phyloP scores from a whole-genome alignment of 2,888 invertebrate species.

The Nematopogon swammerdamellus region DNA sequence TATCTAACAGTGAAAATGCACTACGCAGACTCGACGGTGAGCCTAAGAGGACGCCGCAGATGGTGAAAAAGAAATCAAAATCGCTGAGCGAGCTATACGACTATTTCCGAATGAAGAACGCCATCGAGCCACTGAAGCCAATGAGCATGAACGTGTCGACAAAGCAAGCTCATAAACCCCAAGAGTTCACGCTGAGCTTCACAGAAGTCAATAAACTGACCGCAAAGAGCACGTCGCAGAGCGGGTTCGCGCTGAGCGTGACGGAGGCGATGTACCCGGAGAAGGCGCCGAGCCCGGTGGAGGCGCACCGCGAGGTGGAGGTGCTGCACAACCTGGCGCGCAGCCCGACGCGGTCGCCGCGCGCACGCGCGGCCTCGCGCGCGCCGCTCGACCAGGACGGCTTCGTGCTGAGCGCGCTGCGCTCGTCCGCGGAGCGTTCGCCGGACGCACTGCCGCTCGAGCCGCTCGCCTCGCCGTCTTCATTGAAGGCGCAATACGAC shows the following conservation, averaged over 20 bases:
- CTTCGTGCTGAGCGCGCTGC: slow-evolving; percentile 37
- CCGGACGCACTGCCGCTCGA: slow-evolving; percentile 19
- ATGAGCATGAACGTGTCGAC: slow-evolving; percentile 11
- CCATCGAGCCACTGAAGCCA: slow-evolving; percentile 14
- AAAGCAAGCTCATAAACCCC: slow-evolving; percentile 15
- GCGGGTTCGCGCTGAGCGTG: slow-evolving; percentile 34
- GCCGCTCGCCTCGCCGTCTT: slow-evolving; percentile 29
- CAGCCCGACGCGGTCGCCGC: slow-evolving; percentile 58
- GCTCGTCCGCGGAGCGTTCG: slow-evolving; percentile 21
- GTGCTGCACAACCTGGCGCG: slow-evolving; percentile 66
- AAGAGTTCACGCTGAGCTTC: neutral
- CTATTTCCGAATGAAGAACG: slow-evolving; percentile 42
- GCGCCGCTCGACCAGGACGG: slow-evolving; percentile 40
- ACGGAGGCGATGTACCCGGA: slow-evolving; percentile 35
- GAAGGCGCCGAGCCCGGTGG: slow-evolving; percentile 46
- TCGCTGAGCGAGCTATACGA: slow-evolving; percentile 48
- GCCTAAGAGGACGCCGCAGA: slow-evolving; percentile 20
- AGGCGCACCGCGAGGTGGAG: slow-evolving; percentile 62
- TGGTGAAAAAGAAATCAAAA: slow-evolving; percentile 41
- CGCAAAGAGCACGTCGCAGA: slow-evolving; percentile 10
- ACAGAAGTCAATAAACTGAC: neutral
- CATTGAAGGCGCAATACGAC: slow-evolving; percentile 30
- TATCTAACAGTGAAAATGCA: slow-evolving; percentile 11
- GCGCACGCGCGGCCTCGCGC: slow-evolving; percentile 25
- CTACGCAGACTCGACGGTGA: slow-evolving; percentile 19